Evolutionary conservation across 2,888 invertebrate species (phyloP).

Genomic region (Invenusta paracnida): DNA sequence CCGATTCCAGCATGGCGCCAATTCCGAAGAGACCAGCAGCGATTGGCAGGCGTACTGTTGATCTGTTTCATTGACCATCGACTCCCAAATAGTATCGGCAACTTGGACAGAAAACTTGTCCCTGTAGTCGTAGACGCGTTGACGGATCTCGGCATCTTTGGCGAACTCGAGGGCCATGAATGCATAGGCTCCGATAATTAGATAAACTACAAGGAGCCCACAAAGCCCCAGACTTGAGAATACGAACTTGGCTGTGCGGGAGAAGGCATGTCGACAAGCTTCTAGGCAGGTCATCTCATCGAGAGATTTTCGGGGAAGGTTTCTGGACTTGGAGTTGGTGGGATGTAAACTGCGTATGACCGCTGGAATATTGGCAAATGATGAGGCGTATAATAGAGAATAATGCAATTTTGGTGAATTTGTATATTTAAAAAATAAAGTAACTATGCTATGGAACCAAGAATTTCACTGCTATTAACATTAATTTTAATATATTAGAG

Average conservation of each 20-base stretch:
- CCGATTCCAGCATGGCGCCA: not conserved
- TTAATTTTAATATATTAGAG: too few relatives aligned
- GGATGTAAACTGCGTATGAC: not conserved
- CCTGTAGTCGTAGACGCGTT: not conserved
- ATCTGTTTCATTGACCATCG: not conserved
- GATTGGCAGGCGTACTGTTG: too few relatives aligned
- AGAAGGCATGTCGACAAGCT: not conserved
- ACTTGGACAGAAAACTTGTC: not conserved
- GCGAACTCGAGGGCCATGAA: constrained; percentile 56
- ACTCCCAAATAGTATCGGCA: not conserved
- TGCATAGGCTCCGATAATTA: constrained; percentile 59
- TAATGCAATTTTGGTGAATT: too few relatives aligned
- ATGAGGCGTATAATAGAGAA: too few relatives aligned
- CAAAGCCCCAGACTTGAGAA: constrained; percentile 59
- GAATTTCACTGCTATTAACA: too few relatives aligned
- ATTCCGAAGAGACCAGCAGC: not conserved
- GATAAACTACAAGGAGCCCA: constrained; percentile 55
- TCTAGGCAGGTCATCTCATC: not conserved
- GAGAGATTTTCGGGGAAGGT: not conserved
- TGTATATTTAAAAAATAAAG: too few relatives aligned
- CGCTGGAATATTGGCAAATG: not conserved
- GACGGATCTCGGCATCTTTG: not conserved
- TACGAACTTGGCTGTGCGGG: constrained; percentile 51
- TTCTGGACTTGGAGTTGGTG: not conserved
- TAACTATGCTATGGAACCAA: too few relatives aligned